Base-by-base conservation (phyloP, 2,113 vertebrate genomes). In the Rhineura floridana region DNA sequence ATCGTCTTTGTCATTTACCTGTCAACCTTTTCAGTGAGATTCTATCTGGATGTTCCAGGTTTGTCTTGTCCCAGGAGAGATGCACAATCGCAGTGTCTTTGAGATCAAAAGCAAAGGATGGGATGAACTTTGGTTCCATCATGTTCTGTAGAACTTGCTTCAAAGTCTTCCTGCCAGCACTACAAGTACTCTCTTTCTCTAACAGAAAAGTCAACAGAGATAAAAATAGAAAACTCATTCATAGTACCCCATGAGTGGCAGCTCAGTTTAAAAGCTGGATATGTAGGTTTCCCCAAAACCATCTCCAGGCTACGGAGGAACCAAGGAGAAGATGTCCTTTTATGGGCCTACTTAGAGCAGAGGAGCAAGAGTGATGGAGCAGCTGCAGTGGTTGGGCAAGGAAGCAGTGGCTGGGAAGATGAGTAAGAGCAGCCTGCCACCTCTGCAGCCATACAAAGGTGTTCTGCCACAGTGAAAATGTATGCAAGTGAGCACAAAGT, bases 151-250 rank as follows among this genome's bases (percentile, higher is more conserved):
- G 87, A 81, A 81, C 39, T 73, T 87, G 52, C 85, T 90, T 77
- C 88, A 72, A 86, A 88, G 87, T 85, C 28, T 83, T 78, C 63
- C 75, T 78, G 75, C 72, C 15, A 33, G 63, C 39, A 0, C n/a
- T 88, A 79, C 0, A 13, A 88, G 59, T 42, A 44, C 72, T 88
- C 39, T 76, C 86, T 36, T 75, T 46, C 55, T 83, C 73, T 62
- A 90, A n/a, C n/a, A 88, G 59, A 63, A n/a, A 52, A 86, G 70
- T 85, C 77, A 42, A 85, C 44, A 81, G 88, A n/a, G 88, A 55
- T 50, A 75, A 85, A 85, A 65, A 25, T 80, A 85, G 46, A 63
- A 59, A 81, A 50, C 69, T n/a, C 36, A 85, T 85, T 65, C 55
- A 77, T 4, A 76, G 70, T 4, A 10, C 88, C 46, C 69, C 17